phyloP scores from a whole-genome alignment of 2,113 vertebrate species.

The Cyphomyrus plagiostoma region DNA sequence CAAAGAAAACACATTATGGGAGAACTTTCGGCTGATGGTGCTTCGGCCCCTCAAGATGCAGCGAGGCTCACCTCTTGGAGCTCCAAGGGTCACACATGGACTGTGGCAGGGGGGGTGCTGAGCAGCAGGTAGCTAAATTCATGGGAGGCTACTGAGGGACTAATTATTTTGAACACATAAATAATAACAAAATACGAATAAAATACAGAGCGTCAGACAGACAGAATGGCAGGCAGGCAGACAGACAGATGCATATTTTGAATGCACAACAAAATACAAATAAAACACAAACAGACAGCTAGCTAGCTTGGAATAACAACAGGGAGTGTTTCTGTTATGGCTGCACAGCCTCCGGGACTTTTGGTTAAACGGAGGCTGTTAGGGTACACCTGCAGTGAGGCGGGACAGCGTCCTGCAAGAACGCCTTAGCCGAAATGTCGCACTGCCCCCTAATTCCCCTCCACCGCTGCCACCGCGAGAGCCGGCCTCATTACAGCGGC shows the following conservation, averaged over 20 bases:
- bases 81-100: background rate
- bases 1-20: background rate
- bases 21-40: background rate
- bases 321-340: background rate
- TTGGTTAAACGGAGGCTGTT: background rate
- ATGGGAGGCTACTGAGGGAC: background rate
- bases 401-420: background rate
- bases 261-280: background rate
- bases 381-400: background rate
- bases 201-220: background rate
- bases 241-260: background rate
- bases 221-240: background rate
- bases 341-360: background rate
- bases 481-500: conserved; percentile 41
- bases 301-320: background rate
- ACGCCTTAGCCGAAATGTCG: background rate
- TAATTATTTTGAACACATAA: background rate
- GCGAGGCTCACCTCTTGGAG: background rate
- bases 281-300: background rate
- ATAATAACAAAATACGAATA: background rate
- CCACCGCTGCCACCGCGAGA: background rate
- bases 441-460: background rate
- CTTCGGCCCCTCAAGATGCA: background rate
- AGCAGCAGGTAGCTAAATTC: background rate
- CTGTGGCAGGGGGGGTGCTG: background rate